Percentiles rank a stretch among this genome's conserved stretches.
Evolutionary conservation across 2,888 invertebrate species (phyloP).

Genomic region (Pycnomerus fuliginosus): DNA sequence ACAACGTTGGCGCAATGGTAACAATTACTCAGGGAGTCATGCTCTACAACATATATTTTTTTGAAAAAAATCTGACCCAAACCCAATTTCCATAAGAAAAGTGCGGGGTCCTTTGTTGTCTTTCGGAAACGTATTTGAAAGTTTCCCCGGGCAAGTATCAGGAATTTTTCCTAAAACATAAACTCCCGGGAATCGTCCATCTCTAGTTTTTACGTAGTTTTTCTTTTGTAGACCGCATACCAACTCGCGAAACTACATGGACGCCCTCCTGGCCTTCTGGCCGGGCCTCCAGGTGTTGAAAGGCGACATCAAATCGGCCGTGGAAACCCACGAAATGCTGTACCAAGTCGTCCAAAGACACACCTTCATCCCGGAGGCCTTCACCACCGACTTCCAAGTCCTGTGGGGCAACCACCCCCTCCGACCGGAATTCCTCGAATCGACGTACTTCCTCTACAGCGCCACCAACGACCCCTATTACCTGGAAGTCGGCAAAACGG

Average conservation of each 20-base stretch:
- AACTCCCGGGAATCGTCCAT: too few relatives aligned
- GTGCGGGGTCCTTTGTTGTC: too few relatives aligned
- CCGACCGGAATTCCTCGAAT: constrained; percentile 96
- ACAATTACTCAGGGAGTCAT: too few relatives aligned
- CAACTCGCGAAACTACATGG: constrained; percentile 95
- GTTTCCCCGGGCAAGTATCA: too few relatives aligned
- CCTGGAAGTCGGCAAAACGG: constrained; percentile 85
- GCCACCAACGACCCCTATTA: constrained; percentile 97
- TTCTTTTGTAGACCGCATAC: constrained; percentile 70
- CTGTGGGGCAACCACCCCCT: constrained; percentile 98
- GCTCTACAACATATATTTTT: too few relatives aligned
- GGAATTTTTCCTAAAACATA: too few relatives aligned
- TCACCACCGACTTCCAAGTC: constrained; percentile 94
- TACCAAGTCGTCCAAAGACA: constrained; percentile 98
- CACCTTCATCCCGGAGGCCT: constrained; percentile 97
- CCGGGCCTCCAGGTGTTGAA: constrained; percentile 82
- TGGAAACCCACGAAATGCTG: constrained; percentile 99
- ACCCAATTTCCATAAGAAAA: too few relatives aligned
- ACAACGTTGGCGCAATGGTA: too few relatives aligned
- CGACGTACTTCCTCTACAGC: constrained; percentile 94
- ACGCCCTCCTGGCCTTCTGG: constrained; percentile 96
- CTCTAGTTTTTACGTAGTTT: too few relatives aligned
- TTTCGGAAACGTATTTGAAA: too few relatives aligned
- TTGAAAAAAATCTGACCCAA: too few relatives aligned
- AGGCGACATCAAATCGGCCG: constrained; percentile 94